These are phyloP conservation scores for Austrolebias charrua DNA, from an alignment of 2,797 vertebrate genomes.

Conservation along the genomic window DNA sequence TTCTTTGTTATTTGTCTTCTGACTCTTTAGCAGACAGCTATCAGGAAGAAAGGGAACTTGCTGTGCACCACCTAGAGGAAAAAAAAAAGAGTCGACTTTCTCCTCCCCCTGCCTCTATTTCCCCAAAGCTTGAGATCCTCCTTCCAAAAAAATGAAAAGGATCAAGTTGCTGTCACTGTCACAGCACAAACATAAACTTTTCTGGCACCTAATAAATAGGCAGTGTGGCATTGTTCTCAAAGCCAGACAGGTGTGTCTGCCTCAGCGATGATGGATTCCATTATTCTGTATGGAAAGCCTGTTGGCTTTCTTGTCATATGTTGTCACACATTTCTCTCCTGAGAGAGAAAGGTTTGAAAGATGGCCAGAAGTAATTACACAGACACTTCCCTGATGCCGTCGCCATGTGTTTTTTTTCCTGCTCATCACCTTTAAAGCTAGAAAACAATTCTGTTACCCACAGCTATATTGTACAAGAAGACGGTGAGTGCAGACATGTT, in stretches of 20 bases:
- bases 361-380: conserved; percentile 86
- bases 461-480: conserved; percentile 68
- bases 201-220: conserved; percentile 88
- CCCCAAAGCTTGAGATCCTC: conserved; percentile 74
- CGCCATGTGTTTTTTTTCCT: conserved; percentile 73
- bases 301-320: conserved; percentile 87
- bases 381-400: conserved; percentile 74
- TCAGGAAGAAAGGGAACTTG: conserved; percentile 83
- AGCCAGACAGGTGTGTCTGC: conserved; percentile 87
- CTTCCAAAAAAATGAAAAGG: conserved; percentile 82
- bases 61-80: conserved; percentile 69
- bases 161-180: conserved; percentile 88
- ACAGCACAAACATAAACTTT: conserved; percentile 87
- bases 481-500: conserved; percentile 64
- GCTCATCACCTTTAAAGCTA: conserved; percentile 71
- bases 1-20: conserved; percentile 84
- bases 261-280: conserved; percentile 83
- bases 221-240: conserved; percentile 85
- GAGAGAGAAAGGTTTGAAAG: conserved; percentile 82
- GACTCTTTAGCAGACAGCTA: conserved; percentile 85
- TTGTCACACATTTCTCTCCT: conserved; percentile 84
- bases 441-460: conserved; percentile 69
- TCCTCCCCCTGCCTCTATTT: conserved; percentile 60
- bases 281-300: conserved; percentile 85
- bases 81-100: conserved; percentile 78